Evolutionary conservation across 2,888 invertebrate species (phyloP).

Genomic region (Acleris laterana): DNA sequence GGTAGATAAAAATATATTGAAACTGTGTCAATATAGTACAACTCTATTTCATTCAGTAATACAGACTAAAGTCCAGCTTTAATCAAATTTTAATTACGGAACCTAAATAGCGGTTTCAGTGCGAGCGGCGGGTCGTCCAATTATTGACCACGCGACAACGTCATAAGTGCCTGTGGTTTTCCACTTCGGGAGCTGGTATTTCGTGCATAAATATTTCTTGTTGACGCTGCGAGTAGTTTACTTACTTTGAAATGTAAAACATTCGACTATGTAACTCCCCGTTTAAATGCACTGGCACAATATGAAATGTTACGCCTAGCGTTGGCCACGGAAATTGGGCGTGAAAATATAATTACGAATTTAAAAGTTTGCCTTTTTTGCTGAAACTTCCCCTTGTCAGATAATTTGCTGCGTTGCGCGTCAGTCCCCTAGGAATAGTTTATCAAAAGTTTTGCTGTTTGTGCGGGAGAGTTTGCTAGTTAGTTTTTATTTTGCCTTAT

Average conservation of each 20-base stretch:
- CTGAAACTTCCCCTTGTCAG: conserved; percentile 46
- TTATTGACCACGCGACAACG: conserved; percentile 36
- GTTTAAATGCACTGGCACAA: conserved; percentile 25
- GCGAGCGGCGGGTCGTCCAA: conserved; percentile 28
- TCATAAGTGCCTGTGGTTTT: conserved; percentile 30
- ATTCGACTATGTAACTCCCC: conserved; percentile 14
- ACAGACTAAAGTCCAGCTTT: conserved; percentile 6
- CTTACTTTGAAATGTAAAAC: conserved; percentile 17
- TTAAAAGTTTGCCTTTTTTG: conserved; percentile 39
- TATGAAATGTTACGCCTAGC: conserved; percentile 16
- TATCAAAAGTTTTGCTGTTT: conserved; percentile 33
- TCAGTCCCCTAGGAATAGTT: conserved; percentile 27
- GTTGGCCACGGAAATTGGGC: conserved; percentile 36
- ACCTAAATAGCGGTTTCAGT: conserved; percentile 26
- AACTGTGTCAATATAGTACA: too few species aligned
- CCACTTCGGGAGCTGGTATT: conserved; percentile 14
- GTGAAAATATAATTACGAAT: conserved; percentile 46
- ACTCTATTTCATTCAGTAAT: background rate
- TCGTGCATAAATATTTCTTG: conserved; percentile 32
- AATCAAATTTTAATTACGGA: conserved; percentile 32
- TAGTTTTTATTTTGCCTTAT: conserved; percentile 25
- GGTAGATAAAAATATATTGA: conserved; percentile 40
- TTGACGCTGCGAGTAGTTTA: conserved; percentile 14
- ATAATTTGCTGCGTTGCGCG: conserved; percentile 48
- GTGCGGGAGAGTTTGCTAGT: conserved; percentile 30